phyloP scores from a whole-genome alignment of 2,888 invertebrate species.

The Theodoxus fluviatilis region DNA sequence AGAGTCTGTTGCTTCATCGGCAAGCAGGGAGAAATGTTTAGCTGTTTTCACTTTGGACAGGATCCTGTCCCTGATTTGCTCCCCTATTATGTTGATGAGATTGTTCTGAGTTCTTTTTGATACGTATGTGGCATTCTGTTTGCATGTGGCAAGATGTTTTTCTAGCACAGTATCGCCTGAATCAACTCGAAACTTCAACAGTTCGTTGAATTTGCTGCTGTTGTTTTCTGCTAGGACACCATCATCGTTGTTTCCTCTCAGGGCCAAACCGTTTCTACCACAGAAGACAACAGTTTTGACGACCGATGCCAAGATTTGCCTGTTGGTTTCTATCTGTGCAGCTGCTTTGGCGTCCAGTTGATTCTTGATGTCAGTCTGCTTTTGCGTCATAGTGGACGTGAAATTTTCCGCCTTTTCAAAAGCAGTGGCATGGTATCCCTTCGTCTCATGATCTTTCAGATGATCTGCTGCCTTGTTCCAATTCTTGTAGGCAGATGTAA shows the following conservation, averaged over 20 bases:
- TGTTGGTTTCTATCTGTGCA: conserved; percentile 26
- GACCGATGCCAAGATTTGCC: conserved; percentile 29
- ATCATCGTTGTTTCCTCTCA: conserved; percentile 28
- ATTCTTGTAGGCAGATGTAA: neutral
- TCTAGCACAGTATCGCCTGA: conserved; percentile 26
- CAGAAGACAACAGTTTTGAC: conserved; percentile 35
- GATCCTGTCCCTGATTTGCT: conserved; percentile 26
- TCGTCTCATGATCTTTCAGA: neutral
- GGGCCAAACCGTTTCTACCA: conserved; percentile 33
- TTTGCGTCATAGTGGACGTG: neutral
- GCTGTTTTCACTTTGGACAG: conserved; percentile 24
- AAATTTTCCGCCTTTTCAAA: neutral
- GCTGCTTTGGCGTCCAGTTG: neutral
- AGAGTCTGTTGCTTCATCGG: conserved; percentile 35
- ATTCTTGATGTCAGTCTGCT: neutral
- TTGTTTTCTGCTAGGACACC: conserved; percentile 21
- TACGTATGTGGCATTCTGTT: conserved; percentile 27
- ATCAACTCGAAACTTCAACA: conserved; percentile 28
- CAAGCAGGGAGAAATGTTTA: conserved; percentile 31
- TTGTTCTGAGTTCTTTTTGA: conserved; percentile 37
- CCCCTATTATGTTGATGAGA: conserved; percentile 28
- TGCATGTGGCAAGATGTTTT: conserved; percentile 26
- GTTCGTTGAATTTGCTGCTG: conserved; percentile 33
- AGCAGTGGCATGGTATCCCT: neutral
- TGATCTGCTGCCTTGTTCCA: neutral